These are phyloP conservation scores for Aelia acuminata DNA, from an alignment of 2,888 invertebrate genomes.

Conservation along the genomic window DNA sequence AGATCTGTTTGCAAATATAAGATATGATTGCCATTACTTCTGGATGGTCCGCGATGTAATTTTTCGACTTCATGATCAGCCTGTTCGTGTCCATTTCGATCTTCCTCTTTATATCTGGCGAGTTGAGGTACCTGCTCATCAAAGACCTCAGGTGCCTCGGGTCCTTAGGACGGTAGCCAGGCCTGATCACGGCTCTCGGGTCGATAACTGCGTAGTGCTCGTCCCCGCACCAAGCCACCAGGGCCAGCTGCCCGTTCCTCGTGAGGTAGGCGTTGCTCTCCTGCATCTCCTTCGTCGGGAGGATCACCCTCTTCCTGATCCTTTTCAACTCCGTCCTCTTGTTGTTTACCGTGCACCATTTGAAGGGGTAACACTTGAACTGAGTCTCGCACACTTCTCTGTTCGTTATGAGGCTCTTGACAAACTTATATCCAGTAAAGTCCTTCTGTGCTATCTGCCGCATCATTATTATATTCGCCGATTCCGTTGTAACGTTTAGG, in stretches of 20 bases:
- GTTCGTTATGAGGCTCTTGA: slow-evolving; percentile 44
- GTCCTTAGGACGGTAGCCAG: slow-evolving; percentile 7
- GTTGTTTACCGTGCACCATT: background rate
- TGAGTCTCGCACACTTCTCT: slow-evolving; percentile 12
- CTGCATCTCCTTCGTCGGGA: background rate
- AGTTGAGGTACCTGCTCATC: background rate
- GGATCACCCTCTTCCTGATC: slow-evolving; percentile 3
- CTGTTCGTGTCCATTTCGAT: slow-evolving; percentile 1
- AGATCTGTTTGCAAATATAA: slow-evolving; percentile 44
- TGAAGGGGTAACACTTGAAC: slow-evolving; percentile 48
- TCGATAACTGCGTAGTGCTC: slow-evolving; percentile 1
- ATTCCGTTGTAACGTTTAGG: background rate
- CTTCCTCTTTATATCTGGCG: background rate
- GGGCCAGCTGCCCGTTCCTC: slow-evolving; percentile 1
- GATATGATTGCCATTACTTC: slow-evolving; percentile 42
- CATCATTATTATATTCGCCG: slow-evolving; percentile 47
- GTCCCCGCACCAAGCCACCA: slow-evolving; percentile 39
- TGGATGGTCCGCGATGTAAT: slow-evolving; percentile 53
- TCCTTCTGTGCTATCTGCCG: slow-evolving; percentile 22
- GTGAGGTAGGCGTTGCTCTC: slow-evolving; percentile 54
- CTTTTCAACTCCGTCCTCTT: background rate
- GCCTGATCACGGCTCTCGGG: background rate
- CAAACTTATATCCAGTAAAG: slow-evolving; percentile 17
- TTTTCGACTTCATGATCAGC: background rate
- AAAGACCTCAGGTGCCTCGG: background rate